A percentile compares a stretch with the other conserved stretches of the same genome.
phyloP scores from a whole-genome alignment of 2,888 invertebrate genomes.

The Teinopalpus imperialis region DNA sequence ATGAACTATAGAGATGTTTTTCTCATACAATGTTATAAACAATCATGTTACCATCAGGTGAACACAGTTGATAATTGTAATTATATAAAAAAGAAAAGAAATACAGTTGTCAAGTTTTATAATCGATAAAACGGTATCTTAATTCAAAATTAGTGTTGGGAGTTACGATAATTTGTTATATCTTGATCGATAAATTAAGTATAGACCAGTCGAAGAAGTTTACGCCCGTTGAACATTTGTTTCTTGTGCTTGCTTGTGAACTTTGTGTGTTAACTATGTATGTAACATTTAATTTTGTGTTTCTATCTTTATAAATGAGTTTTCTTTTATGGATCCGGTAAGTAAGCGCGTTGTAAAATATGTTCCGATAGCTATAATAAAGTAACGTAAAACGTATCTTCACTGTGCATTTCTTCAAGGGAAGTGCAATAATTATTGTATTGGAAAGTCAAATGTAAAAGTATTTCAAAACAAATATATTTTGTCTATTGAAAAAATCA shows the following conservation, averaged over 20 bases:
- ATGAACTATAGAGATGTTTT: no score
- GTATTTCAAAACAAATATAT: no score
- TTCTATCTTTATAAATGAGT: constrained; percentile 6
- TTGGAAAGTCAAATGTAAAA: no score
- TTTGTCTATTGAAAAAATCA: neutral
- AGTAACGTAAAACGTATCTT: neutral
- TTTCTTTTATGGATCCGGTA: constrained; percentile 11
- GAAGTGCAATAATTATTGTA: no score
- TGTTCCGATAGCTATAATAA: neutral
- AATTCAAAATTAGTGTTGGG: constrained; percentile 11
- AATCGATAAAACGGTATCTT: constrained; percentile 13
- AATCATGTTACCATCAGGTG: no score
- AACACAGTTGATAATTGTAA: no score
- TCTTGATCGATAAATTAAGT: constrained; percentile 14
- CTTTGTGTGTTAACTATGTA: constrained; percentile 11
- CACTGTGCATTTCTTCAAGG: no score
- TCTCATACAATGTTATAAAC: no score
- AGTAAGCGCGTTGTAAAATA: constrained; percentile 8
- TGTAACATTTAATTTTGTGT: constrained; percentile 8
- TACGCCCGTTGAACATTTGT: constrained; percentile 4
- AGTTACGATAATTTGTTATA: constrained; percentile 12
- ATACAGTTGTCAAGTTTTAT: constrained; percentile 1
- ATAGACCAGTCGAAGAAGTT: constrained; percentile 13
- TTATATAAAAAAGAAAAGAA: no score
- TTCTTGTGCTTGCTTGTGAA: constrained; percentile 15